Conservation (phyloP, 2,113 vertebrate genomes). For the Phasianus colchicus region DNA sequence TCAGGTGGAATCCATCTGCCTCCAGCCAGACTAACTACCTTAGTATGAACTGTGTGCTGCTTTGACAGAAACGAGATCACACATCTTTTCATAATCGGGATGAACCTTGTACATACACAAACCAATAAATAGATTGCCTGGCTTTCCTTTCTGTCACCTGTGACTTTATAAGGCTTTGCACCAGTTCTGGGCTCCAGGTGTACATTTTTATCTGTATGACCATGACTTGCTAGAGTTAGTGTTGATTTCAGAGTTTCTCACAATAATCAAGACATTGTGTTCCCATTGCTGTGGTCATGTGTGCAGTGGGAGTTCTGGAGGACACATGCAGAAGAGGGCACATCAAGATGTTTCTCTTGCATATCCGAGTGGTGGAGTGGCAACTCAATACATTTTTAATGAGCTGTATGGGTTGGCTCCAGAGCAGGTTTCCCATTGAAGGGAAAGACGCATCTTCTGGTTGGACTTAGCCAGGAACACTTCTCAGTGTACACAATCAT, state of each 20-base stretch:
- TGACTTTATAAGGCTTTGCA: neutral
- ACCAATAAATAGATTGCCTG: neutral
- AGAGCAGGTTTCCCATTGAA: neutral
- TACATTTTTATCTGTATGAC: neutral
- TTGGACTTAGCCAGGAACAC: neutral
- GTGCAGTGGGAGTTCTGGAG: neutral
- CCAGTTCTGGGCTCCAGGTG: neutral
- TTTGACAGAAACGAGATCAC: neutral
- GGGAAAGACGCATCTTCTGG: neutral
- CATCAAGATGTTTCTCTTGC: neutral
- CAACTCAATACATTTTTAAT: neutral
- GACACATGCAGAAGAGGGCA: accelerated
- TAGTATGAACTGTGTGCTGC: neutral
- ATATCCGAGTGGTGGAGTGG: neutral
- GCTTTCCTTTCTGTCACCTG: neutral
- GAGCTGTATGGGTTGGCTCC: neutral
- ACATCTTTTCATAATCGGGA: neutral
- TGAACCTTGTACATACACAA: neutral
- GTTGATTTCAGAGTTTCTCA: neutral
- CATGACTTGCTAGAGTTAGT: neutral
- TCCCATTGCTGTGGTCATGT: neutral
- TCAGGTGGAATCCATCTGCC: neutral
- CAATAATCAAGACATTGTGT: neutral
- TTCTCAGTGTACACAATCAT: neutral
- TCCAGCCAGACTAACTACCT: neutral